Evolutionary conservation across 1,140 invertebrate species (phyloP).

Genomic region (Latrodectus geometricus): DNA sequence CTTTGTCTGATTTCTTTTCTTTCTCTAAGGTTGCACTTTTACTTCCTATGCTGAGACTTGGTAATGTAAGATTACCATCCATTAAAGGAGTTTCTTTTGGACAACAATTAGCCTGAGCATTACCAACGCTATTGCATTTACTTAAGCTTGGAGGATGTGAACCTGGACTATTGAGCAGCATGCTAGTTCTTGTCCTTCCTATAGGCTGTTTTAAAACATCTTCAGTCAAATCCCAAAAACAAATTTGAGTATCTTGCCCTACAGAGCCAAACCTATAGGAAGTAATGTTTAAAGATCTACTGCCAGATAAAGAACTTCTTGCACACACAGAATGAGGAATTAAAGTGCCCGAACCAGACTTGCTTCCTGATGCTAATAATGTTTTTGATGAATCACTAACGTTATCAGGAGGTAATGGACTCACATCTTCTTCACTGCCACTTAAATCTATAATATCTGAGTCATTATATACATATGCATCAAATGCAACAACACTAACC

Average conservation of each 20-base stretch:
- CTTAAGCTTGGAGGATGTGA: constrained; percentile 53
- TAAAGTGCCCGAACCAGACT: constrained; percentile 67
- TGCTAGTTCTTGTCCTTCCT: constrained; percentile 65
- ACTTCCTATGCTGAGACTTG: constrained; percentile 57
- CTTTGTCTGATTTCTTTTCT: constrained; percentile 75
- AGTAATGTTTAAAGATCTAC: constrained; percentile 61
- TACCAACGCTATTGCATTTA: constrained; percentile 62
- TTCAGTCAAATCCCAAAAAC: constrained; percentile 98
- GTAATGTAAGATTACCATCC: constrained; percentile 58
- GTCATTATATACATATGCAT: constrained; percentile 82
- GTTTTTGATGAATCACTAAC: constrained; percentile 60
- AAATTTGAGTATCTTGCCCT: constrained; percentile 97
- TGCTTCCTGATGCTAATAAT: constrained; percentile 45
- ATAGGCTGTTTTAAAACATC: constrained; percentile 78
- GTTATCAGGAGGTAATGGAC: constrained; percentile 47
- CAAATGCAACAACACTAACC: constrained; percentile 97
- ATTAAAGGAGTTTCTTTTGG: constrained; percentile 55
- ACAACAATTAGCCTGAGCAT: constrained; percentile 61
- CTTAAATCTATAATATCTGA: constrained; percentile 66
- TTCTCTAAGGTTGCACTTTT: constrained; percentile 68
- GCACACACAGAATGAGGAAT: constrained; percentile 69
- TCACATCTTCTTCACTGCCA: constrained; percentile 68
- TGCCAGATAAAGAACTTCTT: constrained; percentile 57
- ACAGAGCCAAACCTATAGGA: constrained; percentile 84
- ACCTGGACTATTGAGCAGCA: constrained; percentile 63